Base-by-base conservation (phyloP, 2,113 vertebrate genomes). In the Mus pahari region DNA sequence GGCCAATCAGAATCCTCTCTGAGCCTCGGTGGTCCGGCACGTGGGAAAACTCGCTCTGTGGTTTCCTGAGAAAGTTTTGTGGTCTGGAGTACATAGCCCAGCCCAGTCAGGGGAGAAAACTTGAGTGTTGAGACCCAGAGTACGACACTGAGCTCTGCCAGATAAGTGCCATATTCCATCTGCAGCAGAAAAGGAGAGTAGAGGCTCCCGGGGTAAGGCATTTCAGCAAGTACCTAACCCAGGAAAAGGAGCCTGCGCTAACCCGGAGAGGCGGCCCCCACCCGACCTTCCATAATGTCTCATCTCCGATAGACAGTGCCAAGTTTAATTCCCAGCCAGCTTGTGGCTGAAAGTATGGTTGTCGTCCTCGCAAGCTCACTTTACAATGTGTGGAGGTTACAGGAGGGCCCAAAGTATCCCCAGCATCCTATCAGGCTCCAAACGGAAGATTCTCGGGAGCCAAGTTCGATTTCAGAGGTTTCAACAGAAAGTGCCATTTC, bases 271-370 rank as follows among this genome's bases (percentile, higher is more conserved):
- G 19, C 3, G 6, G 24, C 1, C 3, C 12, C 11, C 13, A 14
- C 31, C 11, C 24, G 2, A 73, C 4, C 16, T 13, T 10, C 8
- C 48, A 20, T 5, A 11, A 12, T 1, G 6, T 11, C 70, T 73
- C 2, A 0, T 58, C 19, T 71, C 24, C 75, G 33, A n/a, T 0
- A 0, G 3, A 24, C 7, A 73, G 24, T 2, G 0, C 42, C 11
- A 3, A 1, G 31, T 42, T 92, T 36, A n/a, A 70, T 6, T 42
- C 62, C 66, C 17, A 58, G 0, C 75, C 53, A 26, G 2, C 36
- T 26, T 90, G 31, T 19, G 50, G 42, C 11, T 39, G 55, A 53
- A 89, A 19, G 17, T 39, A 26, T 77, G 50, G 17, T 14, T 12
- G 64, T 22, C 20, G 24, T 53, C 5, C 7, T 86, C 14, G 36